Conservation (phyloP, 2,113 vertebrate genomes). For the Entelurus aequoreus region DNA sequence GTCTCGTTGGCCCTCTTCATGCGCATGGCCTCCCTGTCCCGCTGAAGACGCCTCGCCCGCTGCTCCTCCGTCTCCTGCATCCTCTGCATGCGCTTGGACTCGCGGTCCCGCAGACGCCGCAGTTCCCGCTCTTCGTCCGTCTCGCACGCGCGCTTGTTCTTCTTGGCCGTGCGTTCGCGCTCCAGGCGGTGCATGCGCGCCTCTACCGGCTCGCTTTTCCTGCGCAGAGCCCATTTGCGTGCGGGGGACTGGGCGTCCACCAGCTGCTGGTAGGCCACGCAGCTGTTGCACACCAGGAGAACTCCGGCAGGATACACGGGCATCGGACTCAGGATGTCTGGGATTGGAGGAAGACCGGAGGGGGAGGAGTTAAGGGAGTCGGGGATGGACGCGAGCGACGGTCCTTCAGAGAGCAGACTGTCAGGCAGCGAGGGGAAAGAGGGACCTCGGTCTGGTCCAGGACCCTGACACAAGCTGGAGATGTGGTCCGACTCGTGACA, state of each 20-base stretch:
- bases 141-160: constrained; percentile 90
- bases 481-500: constrained; percentile 49
- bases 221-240: constrained; percentile 85
- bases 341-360: constrained; percentile 64
- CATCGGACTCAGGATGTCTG: constrained; percentile 73
- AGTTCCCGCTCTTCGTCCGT: constrained; percentile 85
- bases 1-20: constrained; percentile 92
- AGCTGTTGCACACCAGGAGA: constrained; percentile 94
- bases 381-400: constrained; percentile 62
- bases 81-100: constrained; percentile 92
- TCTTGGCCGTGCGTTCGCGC: constrained; percentile 92
- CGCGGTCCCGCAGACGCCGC: constrained; percentile 86
- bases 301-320: constrained; percentile 88
- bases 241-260: constrained; percentile 80
- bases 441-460: constrained; percentile 32
- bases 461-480: constrained; percentile 46
- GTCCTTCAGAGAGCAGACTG: constrained; percentile 59
- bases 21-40: constrained; percentile 94
- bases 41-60: constrained; percentile 84
- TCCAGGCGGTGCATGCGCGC: constrained; percentile 86
- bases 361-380: constrained; percentile 64
- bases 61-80: constrained; percentile 95
- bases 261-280: constrained; percentile 86
- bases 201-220: constrained; percentile 88
- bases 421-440: constrained; percentile 56